Evolutionary conservation across 2,888 invertebrate species (phyloP).

Genomic region (Agriopis marginaria): DNA sequence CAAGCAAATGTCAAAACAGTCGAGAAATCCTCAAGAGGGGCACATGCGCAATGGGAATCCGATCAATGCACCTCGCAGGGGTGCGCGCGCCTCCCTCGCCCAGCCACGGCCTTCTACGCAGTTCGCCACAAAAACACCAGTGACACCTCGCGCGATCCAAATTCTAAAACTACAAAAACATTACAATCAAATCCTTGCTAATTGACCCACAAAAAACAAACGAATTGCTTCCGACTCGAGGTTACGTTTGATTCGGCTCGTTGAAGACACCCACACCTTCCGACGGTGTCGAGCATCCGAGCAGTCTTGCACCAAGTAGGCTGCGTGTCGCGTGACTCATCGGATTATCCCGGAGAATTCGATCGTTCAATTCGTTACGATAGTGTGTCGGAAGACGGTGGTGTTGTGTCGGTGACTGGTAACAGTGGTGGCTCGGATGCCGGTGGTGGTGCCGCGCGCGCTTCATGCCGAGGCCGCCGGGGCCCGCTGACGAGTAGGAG

Average conservation of each 20-base stretch:
- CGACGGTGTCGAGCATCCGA: conserved; percentile 53
- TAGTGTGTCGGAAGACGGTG: conserved; percentile 59
- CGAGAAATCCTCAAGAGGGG: conserved; percentile 60
- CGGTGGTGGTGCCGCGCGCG: conserved; percentile 78
- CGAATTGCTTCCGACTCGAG: conserved; percentile 68
- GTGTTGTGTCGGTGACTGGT: conserved; percentile 59
- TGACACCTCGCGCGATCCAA: conserved; percentile 60
- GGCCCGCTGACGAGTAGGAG: conserved; percentile 71
- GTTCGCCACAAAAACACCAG: conserved; percentile 77
- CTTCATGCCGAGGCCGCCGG: conserved; percentile 82
- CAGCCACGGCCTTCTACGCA: conserved; percentile 75
- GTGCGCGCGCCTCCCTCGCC: conserved; percentile 80
- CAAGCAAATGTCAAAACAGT: conserved; percentile 73
- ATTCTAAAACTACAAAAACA: conserved; percentile 67
- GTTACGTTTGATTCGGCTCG: conserved; percentile 62
- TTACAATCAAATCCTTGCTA: conserved; percentile 46
- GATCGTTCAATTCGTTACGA: conserved; percentile 63
- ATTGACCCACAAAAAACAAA: conserved; percentile 57
- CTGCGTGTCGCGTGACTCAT: conserved; percentile 77
- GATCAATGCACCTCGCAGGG: conserved; percentile 79
- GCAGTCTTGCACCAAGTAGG: conserved; percentile 65
- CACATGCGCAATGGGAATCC: conserved; percentile 78
- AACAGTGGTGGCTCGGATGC: conserved; percentile 77
- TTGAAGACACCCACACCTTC: conserved; percentile 83
- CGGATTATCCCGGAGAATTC: conserved; percentile 75